Evolutionary conservation across 1,140 invertebrate species (phyloP), one percentile per base, ranked within the genome.

Genomic region (Leptonema lineaticorne): DNA sequence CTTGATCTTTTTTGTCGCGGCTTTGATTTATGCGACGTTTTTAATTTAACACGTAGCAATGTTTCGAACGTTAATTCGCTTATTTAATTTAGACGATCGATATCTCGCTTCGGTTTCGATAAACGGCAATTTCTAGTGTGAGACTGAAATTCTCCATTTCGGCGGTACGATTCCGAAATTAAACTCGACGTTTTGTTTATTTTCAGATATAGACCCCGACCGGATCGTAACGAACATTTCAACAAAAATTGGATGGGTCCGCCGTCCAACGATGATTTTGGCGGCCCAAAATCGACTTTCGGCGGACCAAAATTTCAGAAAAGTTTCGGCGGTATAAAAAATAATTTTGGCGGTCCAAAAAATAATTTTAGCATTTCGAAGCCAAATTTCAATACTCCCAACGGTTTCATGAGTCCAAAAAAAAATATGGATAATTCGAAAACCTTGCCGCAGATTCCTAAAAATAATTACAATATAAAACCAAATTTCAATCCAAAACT

Each of bases 221-320:
- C 83, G 75, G 84, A 86, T 77, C 83, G 84, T 75, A 83, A 82
- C 81, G 84, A 85, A 81, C 83, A 84, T 81, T 85, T 82, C 78
- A 85, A 85, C 78, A 80, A 79, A 68, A 77, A 82, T 56, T 79
- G 78, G 79, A 75, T 72, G 56, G 82, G 82, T 53, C 81, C 79
- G 41, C 79, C 82, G 48, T 79, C 78, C 74, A 76, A 77, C 30
- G 72, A 75, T 72, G 81, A 83, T 66, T 83, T 83, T 78, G 81
- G 81, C 62, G 81, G 81, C 22, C 81, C 81, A 57, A 83, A 83
- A 76, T 81, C 78, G 68, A 67, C 59, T 28, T 83, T 82, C 76
- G 69, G 68, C 1, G 78, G 76, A 37, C 81, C 81, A 20, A 79
- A 80, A 70, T 78, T 79, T 57, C 81, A 81, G 75, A 78, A 72